A percentile compares a stretch with the other conserved stretches of the same genome.
phyloP scores from a whole-genome alignment of 2,797 vertebrate species.

The Microctenopoma stevenorrisi region DNA sequence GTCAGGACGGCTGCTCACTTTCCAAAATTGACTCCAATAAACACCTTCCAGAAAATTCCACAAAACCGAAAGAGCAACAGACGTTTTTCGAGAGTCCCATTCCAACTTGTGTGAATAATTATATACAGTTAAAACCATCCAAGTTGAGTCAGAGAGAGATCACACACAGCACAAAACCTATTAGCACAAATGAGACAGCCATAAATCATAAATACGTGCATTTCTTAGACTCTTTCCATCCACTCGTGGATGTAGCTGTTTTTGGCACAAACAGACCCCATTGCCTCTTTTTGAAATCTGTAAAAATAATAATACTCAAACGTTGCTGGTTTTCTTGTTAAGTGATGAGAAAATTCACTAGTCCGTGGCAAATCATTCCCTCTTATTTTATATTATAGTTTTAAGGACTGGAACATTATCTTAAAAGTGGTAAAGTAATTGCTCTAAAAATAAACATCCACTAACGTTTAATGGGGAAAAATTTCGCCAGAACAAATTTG shows the following conservation, averaged over 20 bases:
- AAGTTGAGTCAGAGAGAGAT: slow-evolving; percentile 57
- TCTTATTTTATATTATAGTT: not conserved
- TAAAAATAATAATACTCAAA: slow-evolving; percentile 22
- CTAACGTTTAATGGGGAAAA: not conserved
- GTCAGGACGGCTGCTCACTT: slow-evolving; percentile 69
- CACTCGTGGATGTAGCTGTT: slow-evolving; percentile 13
- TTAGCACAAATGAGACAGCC: slow-evolving; percentile 48
- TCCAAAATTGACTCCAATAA: slow-evolving; percentile 82
- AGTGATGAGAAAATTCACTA: slow-evolving; percentile 20
- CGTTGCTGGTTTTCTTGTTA: slow-evolving; percentile 33
- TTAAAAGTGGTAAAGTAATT: not conserved
- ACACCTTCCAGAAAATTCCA: slow-evolving; percentile 81
- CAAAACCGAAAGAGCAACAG: slow-evolving; percentile 68
- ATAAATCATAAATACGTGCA: slow-evolving; percentile 53
- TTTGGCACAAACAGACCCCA: slow-evolving; percentile 24
- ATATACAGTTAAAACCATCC: slow-evolving; percentile 39
- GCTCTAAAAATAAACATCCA: not conserved
- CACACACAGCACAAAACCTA: slow-evolving; percentile 47
- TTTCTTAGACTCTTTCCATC: slow-evolving; percentile 48
- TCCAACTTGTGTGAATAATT: slow-evolving; percentile 65
- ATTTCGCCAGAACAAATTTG: not conserved
- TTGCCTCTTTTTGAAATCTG: slow-evolving; percentile 25
- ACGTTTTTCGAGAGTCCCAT: slow-evolving; percentile 33
- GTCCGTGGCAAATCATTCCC: not conserved
- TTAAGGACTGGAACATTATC: not conserved